Evolutionary conservation across 2,888 invertebrate species (phyloP).

Genomic region (Carcina quercana): DNA sequence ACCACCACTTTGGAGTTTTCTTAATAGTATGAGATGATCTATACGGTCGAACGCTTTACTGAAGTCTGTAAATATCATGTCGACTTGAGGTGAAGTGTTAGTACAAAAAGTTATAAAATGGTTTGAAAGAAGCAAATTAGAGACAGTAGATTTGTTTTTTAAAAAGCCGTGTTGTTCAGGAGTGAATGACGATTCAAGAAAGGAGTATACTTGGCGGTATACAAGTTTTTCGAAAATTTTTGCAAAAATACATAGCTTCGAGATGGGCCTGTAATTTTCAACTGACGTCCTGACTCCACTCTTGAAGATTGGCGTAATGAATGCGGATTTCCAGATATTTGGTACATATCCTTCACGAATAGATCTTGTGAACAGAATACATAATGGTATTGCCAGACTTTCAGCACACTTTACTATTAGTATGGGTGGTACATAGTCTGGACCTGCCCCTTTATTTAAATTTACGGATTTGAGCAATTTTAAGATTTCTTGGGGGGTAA

Average conservation of each 20-base stretch:
- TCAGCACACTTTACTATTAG: constrained; percentile 1
- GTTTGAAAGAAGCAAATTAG: too few species aligned
- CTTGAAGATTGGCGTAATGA: constrained; percentile 3
- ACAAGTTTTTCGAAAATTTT: constrained; percentile 2
- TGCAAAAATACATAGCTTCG: constrained; percentile 5
- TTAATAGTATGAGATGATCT: too few species aligned
- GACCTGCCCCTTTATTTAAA: constrained; percentile 7
- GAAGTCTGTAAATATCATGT: too few species aligned
- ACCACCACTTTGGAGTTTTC: too few species aligned
- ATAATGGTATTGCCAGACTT: not conserved
- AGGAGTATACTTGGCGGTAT: too few species aligned
- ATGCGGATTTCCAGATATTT: constrained; percentile 4
- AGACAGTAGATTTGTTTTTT: too few species aligned
- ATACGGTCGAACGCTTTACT: too few species aligned
- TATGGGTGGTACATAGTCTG: constrained; percentile 7
- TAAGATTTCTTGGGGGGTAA: not conserved
- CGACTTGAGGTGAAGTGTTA: too few species aligned
- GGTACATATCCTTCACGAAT: not conserved
- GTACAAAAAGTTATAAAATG: too few species aligned
- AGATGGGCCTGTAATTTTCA: constrained; percentile 4
- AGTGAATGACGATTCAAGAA: too few species aligned
- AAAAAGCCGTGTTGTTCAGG: too few species aligned
- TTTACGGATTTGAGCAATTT: constrained; percentile 2
- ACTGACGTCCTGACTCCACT: not conserved
- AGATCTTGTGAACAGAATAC: not conserved